Evolutionary conservation across 1,140 invertebrate genomes (phyloP).

Genomic region (Drosophila subobscura): DNA sequence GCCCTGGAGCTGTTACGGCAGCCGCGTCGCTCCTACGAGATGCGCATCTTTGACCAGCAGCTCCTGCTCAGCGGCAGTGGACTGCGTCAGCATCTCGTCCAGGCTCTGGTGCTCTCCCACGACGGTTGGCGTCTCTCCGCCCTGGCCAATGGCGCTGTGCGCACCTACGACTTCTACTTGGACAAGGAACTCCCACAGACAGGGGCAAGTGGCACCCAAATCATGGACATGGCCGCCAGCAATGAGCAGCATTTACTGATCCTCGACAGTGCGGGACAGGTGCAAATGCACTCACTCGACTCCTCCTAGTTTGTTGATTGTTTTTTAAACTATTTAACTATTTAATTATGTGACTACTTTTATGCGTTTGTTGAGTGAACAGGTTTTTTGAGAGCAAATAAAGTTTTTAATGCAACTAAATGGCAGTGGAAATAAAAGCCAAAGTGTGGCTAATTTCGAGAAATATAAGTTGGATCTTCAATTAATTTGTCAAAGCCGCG

Average conservation of each 20-base stretch:
- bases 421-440: too few relatives aligned
- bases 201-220: background rate
- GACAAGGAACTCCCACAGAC: conserved; percentile 50
- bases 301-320: conserved; percentile 50
- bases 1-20: conserved; percentile 61
- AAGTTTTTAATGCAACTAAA: conserved; percentile 7
- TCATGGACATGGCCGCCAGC: conserved; percentile 57
- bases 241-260: conserved; percentile 53
- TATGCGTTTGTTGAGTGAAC: conserved; percentile 21
- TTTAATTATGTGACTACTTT: conserved; percentile 19
- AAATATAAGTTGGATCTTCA: too few relatives aligned
- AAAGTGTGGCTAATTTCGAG: too few relatives aligned
- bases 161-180: conserved; percentile 71
- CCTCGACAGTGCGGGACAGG: conserved; percentile 43
- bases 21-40: conserved; percentile 64
- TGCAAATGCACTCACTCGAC: conserved; percentile 55
- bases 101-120: conserved; percentile 63
- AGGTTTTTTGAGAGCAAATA: conserved; percentile 34
- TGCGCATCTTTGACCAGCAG: conserved; percentile 73
- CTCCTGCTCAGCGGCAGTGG: conserved; percentile 67
- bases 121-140: conserved; percentile 73
- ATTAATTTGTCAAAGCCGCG: too few relatives aligned
- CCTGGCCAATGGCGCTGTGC: conserved; percentile 63
- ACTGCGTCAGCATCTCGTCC: conserved; percentile 69
- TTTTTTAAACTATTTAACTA: conserved; percentile 16